Base-by-base conservation (phyloP, 1,140 invertebrate species). In the Leptonema lineaticorne region DNA sequence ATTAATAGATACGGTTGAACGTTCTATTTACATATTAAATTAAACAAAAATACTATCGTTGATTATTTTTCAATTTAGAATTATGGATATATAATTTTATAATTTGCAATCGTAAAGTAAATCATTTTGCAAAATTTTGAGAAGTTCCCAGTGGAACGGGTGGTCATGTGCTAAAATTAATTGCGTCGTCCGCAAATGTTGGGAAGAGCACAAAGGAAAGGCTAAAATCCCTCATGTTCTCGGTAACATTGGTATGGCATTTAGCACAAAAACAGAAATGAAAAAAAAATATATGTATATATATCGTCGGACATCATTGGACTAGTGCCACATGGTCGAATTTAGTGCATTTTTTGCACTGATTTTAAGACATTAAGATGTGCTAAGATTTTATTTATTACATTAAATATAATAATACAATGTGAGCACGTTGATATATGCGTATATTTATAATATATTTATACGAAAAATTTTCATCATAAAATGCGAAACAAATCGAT, bases 261-360 rank as follows among this genome's bases (percentile, higher is more conserved):
- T 41, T 41, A 41, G 37, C 50, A 7, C 50, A n/a, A 53, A 53
- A 53, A 53, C 50, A n/a, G n/a, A n/a, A n/a, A n/a, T n/a, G n/a
- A n/a, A n/a, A n/a, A n/a, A n/a, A n/a, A n/a, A n/a, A n/a, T n/a
- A n/a, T n/a, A n/a, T n/a, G n/a, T n/a, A n/a, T n/a, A n/a, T n/a
- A n/a, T n/a, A n/a, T n/a, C n/a, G n/a, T n/a, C n/a, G n/a, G 50
- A 53, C 50, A 59, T n/a, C n/a, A 33, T 59, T 59, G 57, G 57
- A 59, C 14, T 16, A 26, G 1, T 6, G 57, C 57, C 57, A 59
- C n/a, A n/a, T n/a, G 57, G 57, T 24, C 57, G 57, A 59, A 59
- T 20, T 59, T 29, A n/a, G 16, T 22, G 33, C 28, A 59, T 59
- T 59, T 59, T 59, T 59, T 14, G 57, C n/a, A 59, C 57, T 28